Evolutionary conservation across 2,113 vertebrate species (phyloP), one percentile per base, ranked within the genome.

Genomic region (Recurvirostra avosetta): DNA sequence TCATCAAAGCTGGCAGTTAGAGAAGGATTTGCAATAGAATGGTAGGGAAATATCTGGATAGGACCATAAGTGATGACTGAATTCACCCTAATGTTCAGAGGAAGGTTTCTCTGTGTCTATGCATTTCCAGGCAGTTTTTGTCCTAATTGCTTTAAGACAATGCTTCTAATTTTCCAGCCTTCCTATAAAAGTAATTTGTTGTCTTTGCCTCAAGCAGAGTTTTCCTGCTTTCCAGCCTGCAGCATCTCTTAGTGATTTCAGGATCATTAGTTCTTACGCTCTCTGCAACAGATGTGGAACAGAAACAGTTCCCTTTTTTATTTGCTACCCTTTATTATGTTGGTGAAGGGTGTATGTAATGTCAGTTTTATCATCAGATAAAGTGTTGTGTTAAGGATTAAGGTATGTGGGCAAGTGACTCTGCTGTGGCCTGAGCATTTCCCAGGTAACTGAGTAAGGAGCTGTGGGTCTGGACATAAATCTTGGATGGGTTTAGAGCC

Each of bases 211-310:
- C 2, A 1, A 92, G 43, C 18, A 74, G 61, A 32, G 10, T 30
- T 71, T 74, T 84, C 18, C 55, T 38, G 12, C 30, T 92, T 65
- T 80, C n/a, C 43, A 53, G 6, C 5, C 30, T 38, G 16, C 23
- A 71, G 8, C n/a, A 58, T 25, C 11, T 75, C 75, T 59, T 45
- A 59, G 34, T 47, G n/a, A 71, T 71, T 79, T 58, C 26, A 58
- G 38, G 30, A 40, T 73, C 23, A 8, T 61, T 56, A 45, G 32
- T 15, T 53, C 34, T 53, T 45, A 36, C 1, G 13, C 6, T 34
- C 17, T 21, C 43, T 30, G 43, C 41, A 65, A 22, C 0, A 2
- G 55, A 52, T 52, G 32, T 1, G 1, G 55, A 43, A 32, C 40
- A 74, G 26, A 75, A 38, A 34, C 11, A 29, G 13, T 26, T n/a